Base-by-base conservation (phyloP, 2,113 vertebrate species). In the Crotophaga sulcirostris region DNA sequence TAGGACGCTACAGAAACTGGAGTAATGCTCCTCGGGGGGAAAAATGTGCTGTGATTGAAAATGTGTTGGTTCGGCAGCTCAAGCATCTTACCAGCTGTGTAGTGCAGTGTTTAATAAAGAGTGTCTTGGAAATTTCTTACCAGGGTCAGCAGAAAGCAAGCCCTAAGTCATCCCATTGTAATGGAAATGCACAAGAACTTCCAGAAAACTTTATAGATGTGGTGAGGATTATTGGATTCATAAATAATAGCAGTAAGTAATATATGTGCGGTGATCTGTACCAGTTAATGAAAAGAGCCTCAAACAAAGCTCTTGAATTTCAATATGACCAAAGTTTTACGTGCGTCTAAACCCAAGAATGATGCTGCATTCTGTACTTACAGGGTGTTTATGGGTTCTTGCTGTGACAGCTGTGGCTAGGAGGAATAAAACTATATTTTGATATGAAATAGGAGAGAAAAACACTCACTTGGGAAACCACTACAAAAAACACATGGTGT, bases 131-230 rank as follows among this genome's bases (percentile, higher is more conserved):
- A 70, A 7, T 68, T 95, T 95, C 86, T 83, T 80, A 86, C 56
- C n/a, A 84, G 83, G 80, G 73, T 97, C 96, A 97, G 96, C 96
- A 96, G 60, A 96, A 97, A 90, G 60, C 84, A 64, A 87, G 83
- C 84, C 86, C 76, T 24, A 63, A 92, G 89, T 59, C 86, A 93
- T 55, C 89, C 93, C 38, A 67, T 89, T 94, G 90, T 87, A 90
- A 95, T 93, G 95, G 76, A 94, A 97, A 96, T 89, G 24, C 0
- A 7, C 55, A 93, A 49, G 59, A 84, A 45, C 93, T 87, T 93
- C 95, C 84, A 15, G 86, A 45, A 87, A 64, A 51, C 73, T 84
- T 33, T 63, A 60, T 77, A 84, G 73, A 89, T 95, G 95, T 60
- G 86, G 88, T 0, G 2, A 92, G 93, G 86, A 84, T 92, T 93